Conservation (phyloP, 2,797 vertebrate species). For the Nasua narica region DNA sequence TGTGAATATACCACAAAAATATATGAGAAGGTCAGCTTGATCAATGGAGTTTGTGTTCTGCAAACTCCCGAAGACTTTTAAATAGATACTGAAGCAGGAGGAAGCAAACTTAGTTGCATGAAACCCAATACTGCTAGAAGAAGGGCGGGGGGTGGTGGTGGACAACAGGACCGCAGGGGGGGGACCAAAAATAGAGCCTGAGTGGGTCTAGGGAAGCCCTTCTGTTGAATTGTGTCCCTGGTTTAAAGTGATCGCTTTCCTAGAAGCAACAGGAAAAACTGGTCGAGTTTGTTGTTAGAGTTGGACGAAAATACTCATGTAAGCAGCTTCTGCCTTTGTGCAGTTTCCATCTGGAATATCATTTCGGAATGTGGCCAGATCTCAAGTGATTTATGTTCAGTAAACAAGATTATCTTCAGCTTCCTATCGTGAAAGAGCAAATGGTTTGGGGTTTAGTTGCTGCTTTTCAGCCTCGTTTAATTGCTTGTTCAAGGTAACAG, state of each 20-base stretch:
- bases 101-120: conserved; percentile 4
- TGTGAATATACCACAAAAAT: background rate
- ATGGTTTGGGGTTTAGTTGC: conserved; percentile 58
- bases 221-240: conserved; percentile 19
- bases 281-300: conserved; percentile 66
- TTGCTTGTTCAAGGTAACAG: conserved; percentile 51
- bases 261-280: conserved; percentile 78
- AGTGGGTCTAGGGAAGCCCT: conserved; percentile 43
- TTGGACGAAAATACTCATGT: conserved; percentile 54
- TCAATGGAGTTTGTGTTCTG: conserved; percentile 23
- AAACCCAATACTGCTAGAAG: conserved; percentile 10
- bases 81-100: background rate
- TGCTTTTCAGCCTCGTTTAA: conserved; percentile 57
- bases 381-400: conserved; percentile 55
- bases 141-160: background rate
- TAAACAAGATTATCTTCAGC: conserved; percentile 63
- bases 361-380: conserved; percentile 16
- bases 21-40: background rate
- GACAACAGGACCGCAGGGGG: background rate
- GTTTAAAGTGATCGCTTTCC: conserved; percentile 60
- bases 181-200: conserved; percentile 32
- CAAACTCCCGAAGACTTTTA: background rate
- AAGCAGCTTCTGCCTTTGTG: conserved; percentile 34
- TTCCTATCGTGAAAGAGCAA: conserved; percentile 43
- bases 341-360: conserved; percentile 57